Conservation (phyloP, 1,140 invertebrate species). For the Euschistus heros region DNA sequence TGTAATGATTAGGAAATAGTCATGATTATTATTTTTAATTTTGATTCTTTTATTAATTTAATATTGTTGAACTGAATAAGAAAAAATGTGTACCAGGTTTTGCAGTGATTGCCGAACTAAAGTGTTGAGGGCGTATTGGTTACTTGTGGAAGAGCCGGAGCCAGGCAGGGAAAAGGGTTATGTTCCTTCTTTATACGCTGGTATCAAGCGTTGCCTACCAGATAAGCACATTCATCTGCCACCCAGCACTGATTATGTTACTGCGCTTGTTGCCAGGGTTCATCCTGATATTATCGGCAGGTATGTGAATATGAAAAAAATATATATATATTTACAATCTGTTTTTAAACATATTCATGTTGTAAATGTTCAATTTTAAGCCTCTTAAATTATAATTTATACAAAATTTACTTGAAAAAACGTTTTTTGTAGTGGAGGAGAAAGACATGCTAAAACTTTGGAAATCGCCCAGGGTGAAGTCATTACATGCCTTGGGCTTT, state of each 20-base stretch:
- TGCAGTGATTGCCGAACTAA: slow-evolving; percentile 86
- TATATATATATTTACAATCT: neutral
- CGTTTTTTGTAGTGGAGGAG: slow-evolving; percentile 46
- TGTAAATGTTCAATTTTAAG: no score
- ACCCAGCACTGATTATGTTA: slow-evolving; percentile 76
- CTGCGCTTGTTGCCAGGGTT: slow-evolving; percentile 71
- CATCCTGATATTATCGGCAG: slow-evolving; percentile 69
- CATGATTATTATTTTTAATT: no score
- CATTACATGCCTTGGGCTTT: slow-evolving; percentile 82
- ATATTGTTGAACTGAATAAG: no score
- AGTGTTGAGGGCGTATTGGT: slow-evolving; percentile 72
- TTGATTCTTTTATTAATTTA: no score
- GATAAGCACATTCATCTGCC: slow-evolving; percentile 80
- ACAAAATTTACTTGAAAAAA: no score
- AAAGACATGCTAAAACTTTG: slow-evolving; percentile 85
- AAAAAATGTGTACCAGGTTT: slow-evolving; percentile 48
- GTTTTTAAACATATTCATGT: no score
- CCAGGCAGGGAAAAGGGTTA: slow-evolving; percentile 78
- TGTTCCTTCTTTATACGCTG: slow-evolving; percentile 70
- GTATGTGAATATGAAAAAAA: neutral
- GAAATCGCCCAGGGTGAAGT: slow-evolving; percentile 94
- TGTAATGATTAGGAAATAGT: no score
- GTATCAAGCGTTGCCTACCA: slow-evolving; percentile 71
- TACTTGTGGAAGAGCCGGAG: slow-evolving; percentile 74
- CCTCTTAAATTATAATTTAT: no score